phyloP scores from a whole-genome alignment of 2,888 invertebrate genomes.

The Eupithecia pulchellata region DNA sequence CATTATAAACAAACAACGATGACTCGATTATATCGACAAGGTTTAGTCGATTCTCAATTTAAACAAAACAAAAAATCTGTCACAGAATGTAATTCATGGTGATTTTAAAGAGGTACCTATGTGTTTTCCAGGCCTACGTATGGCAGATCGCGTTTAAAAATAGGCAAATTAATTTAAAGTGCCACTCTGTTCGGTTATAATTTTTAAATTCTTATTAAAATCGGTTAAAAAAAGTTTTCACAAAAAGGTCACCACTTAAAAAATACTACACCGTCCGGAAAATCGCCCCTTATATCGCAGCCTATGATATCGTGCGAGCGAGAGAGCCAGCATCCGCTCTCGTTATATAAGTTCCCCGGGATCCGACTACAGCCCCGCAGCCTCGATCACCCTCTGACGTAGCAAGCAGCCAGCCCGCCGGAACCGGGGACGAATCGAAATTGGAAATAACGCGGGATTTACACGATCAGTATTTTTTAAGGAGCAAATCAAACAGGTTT shows the following conservation, averaged over 20 bases:
- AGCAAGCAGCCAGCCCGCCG: constrained; percentile 32
- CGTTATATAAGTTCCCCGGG: constrained; percentile 84
- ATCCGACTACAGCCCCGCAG: constrained; percentile 65
- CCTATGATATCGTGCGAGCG: constrained; percentile 66
- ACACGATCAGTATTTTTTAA: constrained; percentile 37
- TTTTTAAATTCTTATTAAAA: too few species aligned
- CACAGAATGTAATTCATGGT: too few species aligned
- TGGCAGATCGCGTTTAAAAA: too few species aligned
- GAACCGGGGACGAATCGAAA: constrained; percentile 45
- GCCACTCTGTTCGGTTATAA: neutral
- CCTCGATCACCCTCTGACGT: constrained; percentile 33
- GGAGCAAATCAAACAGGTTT: constrained; percentile 17
- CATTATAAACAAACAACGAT: too few species aligned
- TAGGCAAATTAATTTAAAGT: too few species aligned
- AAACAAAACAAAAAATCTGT: too few species aligned
- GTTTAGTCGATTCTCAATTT: too few species aligned
- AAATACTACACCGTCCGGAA: constrained; percentile 47
- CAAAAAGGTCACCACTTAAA: neutral
- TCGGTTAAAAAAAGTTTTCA: too few species aligned
- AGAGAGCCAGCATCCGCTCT: constrained; percentile 76
- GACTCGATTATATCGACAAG: too few species aligned
- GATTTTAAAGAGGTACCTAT: too few species aligned
- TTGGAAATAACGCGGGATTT: constrained; percentile 37
- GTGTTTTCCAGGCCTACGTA: neutral
- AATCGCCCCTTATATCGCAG: constrained; percentile 48